phyloP scores from a whole-genome alignment of 2,888 invertebrate genomes.

The Odontocolon sp. region DNA sequence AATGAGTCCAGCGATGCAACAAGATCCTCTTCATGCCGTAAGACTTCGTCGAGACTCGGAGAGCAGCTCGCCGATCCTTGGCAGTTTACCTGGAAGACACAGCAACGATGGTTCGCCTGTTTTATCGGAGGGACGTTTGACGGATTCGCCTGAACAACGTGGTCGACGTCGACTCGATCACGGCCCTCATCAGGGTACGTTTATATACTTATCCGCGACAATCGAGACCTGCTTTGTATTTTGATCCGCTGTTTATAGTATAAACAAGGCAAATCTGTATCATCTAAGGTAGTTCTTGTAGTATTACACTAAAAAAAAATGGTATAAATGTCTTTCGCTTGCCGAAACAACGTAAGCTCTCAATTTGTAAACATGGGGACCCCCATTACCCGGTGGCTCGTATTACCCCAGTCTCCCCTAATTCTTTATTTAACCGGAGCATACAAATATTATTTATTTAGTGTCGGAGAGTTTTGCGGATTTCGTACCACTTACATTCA shows the following conservation, averaged over 20 bases:
- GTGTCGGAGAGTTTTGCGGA: not conserved
- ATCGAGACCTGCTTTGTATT: no score
- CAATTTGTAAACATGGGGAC: no score
- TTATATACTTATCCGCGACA: slow-evolving; percentile 9
- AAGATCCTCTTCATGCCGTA: slow-evolving; percentile 72
- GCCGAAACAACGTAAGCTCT: no score
- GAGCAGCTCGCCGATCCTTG: slow-evolving; percentile 64
- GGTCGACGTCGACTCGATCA: slow-evolving; percentile 73
- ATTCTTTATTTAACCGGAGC: no score
- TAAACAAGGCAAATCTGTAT: no score
- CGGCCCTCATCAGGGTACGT: slow-evolving; percentile 76
- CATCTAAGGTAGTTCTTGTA: no score
- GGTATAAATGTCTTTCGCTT: no score
- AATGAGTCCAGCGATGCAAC: slow-evolving; percentile 73
- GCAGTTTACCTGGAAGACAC: slow-evolving; percentile 67
- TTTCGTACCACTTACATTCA: not conserved
- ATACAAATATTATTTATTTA: no score
- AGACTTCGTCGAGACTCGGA: slow-evolving; percentile 74
- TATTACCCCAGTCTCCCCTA: no score
- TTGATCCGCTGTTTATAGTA: no score
- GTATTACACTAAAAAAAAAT: no score
- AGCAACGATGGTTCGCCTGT: slow-evolving; percentile 70
- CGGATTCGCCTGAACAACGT: slow-evolving; percentile 72
- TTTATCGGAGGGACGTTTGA: slow-evolving; percentile 68
- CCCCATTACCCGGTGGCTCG: no score